phyloP scores from a whole-genome alignment of 2,797 vertebrate genomes.

The Phalloptychus januarius region DNA sequence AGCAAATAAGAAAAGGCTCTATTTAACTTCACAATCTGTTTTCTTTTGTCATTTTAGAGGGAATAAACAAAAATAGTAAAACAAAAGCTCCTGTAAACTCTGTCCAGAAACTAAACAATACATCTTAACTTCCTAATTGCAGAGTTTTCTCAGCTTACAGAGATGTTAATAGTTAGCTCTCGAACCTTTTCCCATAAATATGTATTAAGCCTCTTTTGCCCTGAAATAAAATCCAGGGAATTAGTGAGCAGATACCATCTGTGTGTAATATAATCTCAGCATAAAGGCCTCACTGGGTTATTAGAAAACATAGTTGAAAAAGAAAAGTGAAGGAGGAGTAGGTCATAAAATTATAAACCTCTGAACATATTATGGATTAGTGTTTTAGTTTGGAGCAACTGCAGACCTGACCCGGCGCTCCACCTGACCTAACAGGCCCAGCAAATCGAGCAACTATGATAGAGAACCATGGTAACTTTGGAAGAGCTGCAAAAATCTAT shows the following conservation, averaged over 20 bases:
- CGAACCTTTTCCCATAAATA: background rate
- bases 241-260: background rate
- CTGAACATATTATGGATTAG: background rate
- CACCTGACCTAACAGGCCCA: background rate
- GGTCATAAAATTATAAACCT: background rate
- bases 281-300: background rate
- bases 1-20: background rate
- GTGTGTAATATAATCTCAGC: constrained; percentile 7
- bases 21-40: background rate
- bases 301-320: constrained; percentile 1
- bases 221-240: background rate
- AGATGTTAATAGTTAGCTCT: background rate
- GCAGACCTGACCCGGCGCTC: background rate
- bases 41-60: background rate
- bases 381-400: background rate
- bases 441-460: background rate
- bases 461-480: background rate
- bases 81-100: background rate
- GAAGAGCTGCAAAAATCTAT: background rate
- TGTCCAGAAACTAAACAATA: background rate
- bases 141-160: background rate
- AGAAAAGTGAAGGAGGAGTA: background rate
- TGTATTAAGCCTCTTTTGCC: constrained; percentile 3
- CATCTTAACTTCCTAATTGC: background rate
- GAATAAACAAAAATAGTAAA: background rate